A percentile compares a stretch with the other conserved stretches of the same genome.
Conservation (phyloP, 1,140 invertebrate species). For the Camponotus pennsylvanicus region DNA sequence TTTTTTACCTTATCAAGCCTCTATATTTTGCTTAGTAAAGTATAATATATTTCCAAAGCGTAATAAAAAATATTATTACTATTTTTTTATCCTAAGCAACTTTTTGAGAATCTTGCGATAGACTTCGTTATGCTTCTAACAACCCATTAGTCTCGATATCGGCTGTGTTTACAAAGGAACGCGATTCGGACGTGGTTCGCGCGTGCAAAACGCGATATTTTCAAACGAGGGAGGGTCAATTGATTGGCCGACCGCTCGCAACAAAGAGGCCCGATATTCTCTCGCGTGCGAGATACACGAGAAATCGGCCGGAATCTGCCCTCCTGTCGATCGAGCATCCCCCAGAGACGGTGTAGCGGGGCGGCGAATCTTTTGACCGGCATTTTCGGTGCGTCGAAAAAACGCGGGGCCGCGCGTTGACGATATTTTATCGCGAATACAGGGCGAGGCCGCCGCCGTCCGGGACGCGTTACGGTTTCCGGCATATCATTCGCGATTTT, state of each 20-base stretch:
- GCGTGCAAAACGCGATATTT: conserved; percentile 26
- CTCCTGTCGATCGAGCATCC: conserved; percentile 64
- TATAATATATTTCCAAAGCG: too few relatives aligned
- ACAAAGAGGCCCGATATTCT: conserved; percentile 11
- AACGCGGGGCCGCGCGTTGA: background rate
- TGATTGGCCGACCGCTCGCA: conserved; percentile 19
- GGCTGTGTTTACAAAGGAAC: background rate
- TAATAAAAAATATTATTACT: background rate
- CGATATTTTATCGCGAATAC: conserved; percentile 62
- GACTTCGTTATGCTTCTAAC: conserved; percentile 10
- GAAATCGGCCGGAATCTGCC: conserved; percentile 73
- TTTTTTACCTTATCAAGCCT: background rate
- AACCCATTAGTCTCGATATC: conserved; percentile 4
- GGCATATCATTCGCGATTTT: conserved; percentile 84
- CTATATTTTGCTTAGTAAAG: background rate
- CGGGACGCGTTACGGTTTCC: conserved; percentile 64
- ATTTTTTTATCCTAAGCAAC: background rate
- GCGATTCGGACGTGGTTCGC: background rate
- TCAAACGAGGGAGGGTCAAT: conserved; percentile 16
- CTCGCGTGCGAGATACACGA: conserved; percentile 57
- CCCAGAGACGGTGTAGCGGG: conserved; percentile 36
- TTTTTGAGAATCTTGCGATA: background rate
- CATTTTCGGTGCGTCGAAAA: conserved; percentile 19
- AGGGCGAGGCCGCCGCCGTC: background rate
- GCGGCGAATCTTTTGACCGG: conserved; percentile 74